Conservation (phyloP, 2,888 invertebrate species). For the Gari tellinella region DNA sequence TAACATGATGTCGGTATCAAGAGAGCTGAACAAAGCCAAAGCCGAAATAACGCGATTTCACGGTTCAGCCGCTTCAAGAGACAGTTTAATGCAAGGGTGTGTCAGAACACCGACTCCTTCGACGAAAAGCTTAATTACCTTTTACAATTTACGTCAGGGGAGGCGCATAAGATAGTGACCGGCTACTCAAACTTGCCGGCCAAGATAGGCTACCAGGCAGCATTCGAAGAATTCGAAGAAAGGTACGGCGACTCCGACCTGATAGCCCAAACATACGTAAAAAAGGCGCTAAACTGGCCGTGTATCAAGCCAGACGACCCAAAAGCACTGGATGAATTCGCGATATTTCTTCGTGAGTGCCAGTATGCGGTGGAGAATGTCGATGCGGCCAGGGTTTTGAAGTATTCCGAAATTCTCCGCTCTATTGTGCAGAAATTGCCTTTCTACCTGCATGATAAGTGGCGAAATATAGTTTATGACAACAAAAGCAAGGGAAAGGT, state of each 20-base stretch:
- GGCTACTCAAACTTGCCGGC: slow-evolving; percentile 26
- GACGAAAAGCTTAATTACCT: slow-evolving; percentile 33
- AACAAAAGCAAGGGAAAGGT: neutral
- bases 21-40: slow-evolving; percentile 5
- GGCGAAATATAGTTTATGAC: slow-evolving; percentile 37
- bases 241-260: slow-evolving; percentile 36
- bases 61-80: slow-evolving; percentile 18
- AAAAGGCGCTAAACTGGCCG: slow-evolving; percentile 27
- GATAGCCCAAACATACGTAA: slow-evolving; percentile 24
- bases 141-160: slow-evolving; percentile 24
- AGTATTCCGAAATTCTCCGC: slow-evolving; percentile 43
- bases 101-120: slow-evolving; percentile 22
- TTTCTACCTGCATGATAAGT: slow-evolving; percentile 34
- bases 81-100: slow-evolving; percentile 33
- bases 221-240: slow-evolving; percentile 11
- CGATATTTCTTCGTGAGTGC: slow-evolving; percentile 36
- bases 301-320: slow-evolving; percentile 23
- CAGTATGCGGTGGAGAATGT: slow-evolving; percentile 20
- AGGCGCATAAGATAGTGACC: slow-evolving; percentile 26
- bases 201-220: neutral
- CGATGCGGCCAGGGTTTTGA: slow-evolving; percentile 17
- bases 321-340: slow-evolving; percentile 29
- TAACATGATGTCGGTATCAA: neutral
- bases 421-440: slow-evolving; percentile 36
- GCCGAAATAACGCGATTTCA: too few species aligned